These are phyloP conservation scores for Phyllostomus discolor DNA, from an alignment of 2,113 vertebrate species.

Conservation along the genomic window DNA sequence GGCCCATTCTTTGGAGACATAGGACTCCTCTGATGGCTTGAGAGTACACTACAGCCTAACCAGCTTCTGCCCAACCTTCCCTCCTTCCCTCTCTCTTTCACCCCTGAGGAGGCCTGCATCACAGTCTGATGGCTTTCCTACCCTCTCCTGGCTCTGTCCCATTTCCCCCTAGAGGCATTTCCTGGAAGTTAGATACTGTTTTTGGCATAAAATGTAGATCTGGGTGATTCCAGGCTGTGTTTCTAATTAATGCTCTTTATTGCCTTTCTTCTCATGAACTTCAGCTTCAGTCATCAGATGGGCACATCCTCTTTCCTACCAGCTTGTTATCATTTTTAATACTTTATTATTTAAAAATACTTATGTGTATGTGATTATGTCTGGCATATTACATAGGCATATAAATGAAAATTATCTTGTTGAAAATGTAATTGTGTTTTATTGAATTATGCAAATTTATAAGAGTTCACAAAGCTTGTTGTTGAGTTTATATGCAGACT, in stretches of 20 bases:
- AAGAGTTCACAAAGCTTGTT: not conserved
- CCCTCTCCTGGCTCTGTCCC: not conserved
- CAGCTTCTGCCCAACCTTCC: not conserved
- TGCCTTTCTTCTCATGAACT: not conserved
- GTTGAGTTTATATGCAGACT: not conserved
- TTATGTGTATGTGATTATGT: not conserved
- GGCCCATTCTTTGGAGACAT: not conserved
- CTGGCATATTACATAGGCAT: not conserved
- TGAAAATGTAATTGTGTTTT: not conserved
- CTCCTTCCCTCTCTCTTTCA: not conserved
- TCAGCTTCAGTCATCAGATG: not conserved
- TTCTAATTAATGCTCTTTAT: not conserved
- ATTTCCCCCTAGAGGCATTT: slow-evolving; percentile 14
- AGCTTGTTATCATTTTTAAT: not conserved
- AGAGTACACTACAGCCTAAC: not conserved
- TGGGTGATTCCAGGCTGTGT: not conserved
- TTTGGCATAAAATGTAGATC: not conserved
- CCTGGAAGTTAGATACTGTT: not conserved
- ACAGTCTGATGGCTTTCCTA: not conserved
- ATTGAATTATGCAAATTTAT: not conserved
- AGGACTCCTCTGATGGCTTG: not conserved
- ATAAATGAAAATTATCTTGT: not conserved
- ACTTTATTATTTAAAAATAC: not conserved
- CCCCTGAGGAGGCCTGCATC: not conserved
- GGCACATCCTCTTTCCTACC: not conserved